Evolutionary conservation across 2,113 vertebrate genomes (phyloP).

Genomic region (Erythrolamprus reginae): DNA sequence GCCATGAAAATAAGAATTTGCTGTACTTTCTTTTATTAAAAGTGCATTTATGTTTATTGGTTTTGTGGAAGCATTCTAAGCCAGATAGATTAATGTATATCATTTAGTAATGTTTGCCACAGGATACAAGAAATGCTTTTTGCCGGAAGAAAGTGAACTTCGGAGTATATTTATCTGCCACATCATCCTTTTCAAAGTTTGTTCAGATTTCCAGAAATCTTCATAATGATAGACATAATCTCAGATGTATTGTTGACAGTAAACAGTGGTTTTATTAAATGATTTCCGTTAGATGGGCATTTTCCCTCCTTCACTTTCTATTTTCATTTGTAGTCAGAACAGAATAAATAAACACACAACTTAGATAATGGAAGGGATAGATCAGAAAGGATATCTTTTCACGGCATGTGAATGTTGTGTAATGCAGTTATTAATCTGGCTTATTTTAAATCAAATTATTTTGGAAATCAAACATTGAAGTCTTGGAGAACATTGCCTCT

Average conservation of each 20-base stretch:
- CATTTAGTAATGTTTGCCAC: slow-evolving; percentile 12
- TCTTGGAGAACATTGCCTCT: neutral
- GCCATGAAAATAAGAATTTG: slow-evolving; percentile 23
- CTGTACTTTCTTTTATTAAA: slow-evolving; percentile 18
- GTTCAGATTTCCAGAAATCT: slow-evolving; percentile 18
- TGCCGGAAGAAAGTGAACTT: slow-evolving; percentile 35
- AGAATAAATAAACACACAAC: neutral
- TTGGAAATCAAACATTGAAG: neutral
- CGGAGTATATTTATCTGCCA: slow-evolving; percentile 6
- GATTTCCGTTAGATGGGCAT: slow-evolving; percentile 30
- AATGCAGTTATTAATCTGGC: neutral
- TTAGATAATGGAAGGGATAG: neutral
- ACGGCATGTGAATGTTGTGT: neutral
- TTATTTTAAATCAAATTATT: neutral
- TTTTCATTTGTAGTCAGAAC: slow-evolving; percentile 8
- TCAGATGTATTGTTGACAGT: slow-evolving; percentile 28
- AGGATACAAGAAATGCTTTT: neutral
- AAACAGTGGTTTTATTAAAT: neutral
- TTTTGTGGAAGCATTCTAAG: neutral
- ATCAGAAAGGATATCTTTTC: neutral
- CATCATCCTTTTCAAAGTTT: slow-evolving; percentile 18
- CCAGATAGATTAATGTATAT: neutral
- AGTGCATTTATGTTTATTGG: neutral
- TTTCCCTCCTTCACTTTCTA: slow-evolving; percentile 24
- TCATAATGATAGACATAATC: slow-evolving; percentile 22